Conservation (phyloP, 2,113 vertebrate species). For the Sakesphorus luctuosus region DNA sequence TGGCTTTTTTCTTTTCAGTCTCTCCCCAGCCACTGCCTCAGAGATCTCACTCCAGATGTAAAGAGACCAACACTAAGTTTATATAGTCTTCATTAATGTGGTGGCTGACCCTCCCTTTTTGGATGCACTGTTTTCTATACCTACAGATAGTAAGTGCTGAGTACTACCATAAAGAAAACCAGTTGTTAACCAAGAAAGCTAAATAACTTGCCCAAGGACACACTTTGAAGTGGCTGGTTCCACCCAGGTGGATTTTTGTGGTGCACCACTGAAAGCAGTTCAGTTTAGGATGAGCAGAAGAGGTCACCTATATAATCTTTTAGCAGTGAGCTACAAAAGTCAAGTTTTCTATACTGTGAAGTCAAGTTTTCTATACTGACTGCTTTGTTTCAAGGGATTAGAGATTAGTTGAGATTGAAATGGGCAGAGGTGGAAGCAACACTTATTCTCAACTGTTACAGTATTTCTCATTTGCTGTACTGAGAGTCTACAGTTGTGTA, state of each 20-base stretch:
- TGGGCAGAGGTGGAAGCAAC: neutral
- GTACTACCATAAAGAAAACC: neutral
- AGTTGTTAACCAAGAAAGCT: neutral
- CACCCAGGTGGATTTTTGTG: slow-evolving; percentile 25
- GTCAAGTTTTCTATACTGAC: neutral
- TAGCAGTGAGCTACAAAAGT: neutral
- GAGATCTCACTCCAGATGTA: neutral
- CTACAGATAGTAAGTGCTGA: neutral
- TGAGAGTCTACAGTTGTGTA: neutral
- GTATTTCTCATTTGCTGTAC: neutral
- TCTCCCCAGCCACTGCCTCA: neutral
- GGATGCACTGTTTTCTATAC: neutral
- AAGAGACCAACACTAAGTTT: neutral
- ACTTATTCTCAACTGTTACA: neutral
- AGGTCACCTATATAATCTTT: neutral
- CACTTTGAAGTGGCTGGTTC: slow-evolving; percentile 39
- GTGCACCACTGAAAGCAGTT: neutral
- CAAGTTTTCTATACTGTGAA: neutral
- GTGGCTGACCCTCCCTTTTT: neutral
- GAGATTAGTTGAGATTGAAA: slow-evolving; percentile 1
- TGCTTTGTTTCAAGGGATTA: neutral
- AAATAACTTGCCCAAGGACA: neutral
- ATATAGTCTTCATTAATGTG: neutral
- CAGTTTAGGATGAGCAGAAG: neutral
- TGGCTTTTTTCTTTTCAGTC: neutral